Evolutionary conservation across 2,888 invertebrate species (phyloP).

Genomic region (Cheilosia vulpina): DNA sequence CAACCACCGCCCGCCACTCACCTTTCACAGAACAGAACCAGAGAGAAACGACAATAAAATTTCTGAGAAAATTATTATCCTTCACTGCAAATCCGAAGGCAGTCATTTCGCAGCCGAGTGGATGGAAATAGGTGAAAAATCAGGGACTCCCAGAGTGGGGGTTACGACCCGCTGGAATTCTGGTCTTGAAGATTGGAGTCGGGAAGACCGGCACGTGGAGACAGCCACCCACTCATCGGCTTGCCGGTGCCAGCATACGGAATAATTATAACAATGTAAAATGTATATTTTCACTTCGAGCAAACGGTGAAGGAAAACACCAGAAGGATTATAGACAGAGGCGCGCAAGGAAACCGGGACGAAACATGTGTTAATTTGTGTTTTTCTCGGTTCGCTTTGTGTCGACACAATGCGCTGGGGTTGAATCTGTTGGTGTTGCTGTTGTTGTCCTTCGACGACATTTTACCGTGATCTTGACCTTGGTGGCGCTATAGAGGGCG

Average conservation of each 20-base stretch:
- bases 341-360: slow-evolving; percentile 32
- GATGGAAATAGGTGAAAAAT: slow-evolving; percentile 73
- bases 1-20: neutral
- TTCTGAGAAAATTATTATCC: slow-evolving; percentile 67
- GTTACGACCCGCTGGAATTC: neutral
- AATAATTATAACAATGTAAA: slow-evolving; percentile 67
- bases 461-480: slow-evolving; percentile 67
- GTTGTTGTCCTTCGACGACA: slow-evolving; percentile 53
- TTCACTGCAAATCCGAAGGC: slow-evolving; percentile 45
- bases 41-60: slow-evolving; percentile 1
- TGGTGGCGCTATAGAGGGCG: slow-evolving; percentile 11
- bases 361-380: slow-evolving; percentile 72
- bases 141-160: slow-evolving; percentile 66
- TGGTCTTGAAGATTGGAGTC: slow-evolving; percentile 39
- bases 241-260: slow-evolving; percentile 34
- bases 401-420: slow-evolving; percentile 32
- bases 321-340: neutral
- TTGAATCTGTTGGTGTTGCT: slow-evolving; percentile 48
- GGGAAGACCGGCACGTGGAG: slow-evolving; percentile 70
- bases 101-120: slow-evolving; percentile 63
- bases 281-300: slow-evolving; percentile 53
- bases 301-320: slow-evolving; percentile 43
- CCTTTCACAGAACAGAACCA: neutral
- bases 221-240: slow-evolving; percentile 35
- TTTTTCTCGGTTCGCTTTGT: slow-evolving; percentile 15